Evolutionary conservation across 2,113 vertebrate genomes (phyloP).

Genomic region (Lampris incognitus): DNA sequence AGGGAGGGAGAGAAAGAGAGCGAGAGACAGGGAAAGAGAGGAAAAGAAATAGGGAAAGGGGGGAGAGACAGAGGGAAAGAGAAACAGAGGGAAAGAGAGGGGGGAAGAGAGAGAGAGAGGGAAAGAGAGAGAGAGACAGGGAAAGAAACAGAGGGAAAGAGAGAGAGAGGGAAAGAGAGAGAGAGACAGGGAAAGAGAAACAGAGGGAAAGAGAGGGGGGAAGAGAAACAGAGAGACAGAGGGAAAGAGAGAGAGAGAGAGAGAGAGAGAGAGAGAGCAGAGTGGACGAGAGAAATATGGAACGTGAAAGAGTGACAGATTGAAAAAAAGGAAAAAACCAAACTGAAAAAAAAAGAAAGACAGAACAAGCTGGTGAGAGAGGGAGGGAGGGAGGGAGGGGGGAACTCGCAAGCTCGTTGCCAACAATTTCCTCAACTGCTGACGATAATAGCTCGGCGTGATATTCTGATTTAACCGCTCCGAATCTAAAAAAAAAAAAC

Average conservation of each 20-base stretch:
- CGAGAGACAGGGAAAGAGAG: too few species aligned
- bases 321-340: slow-evolving; percentile 26
- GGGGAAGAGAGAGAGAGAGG: too few species aligned
- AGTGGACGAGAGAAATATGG: slow-evolving; percentile 4
- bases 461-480: slow-evolving; percentile 65
- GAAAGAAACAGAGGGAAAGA: too few species aligned
- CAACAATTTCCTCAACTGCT: slow-evolving; percentile 57
- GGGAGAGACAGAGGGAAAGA: too few species aligned
- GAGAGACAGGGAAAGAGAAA: not conserved
- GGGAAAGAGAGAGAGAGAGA: not conserved
- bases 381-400: not conserved
- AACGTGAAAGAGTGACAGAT: not conserved
- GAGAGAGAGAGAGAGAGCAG: not conserved
- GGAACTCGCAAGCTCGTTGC: slow-evolving; percentile 18
- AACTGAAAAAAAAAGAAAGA: slow-evolving; percentile 19
- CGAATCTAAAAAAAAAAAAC: slow-evolving; percentile 59
- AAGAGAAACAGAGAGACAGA: not conserved
- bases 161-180: too few species aligned
- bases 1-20: slow-evolving; percentile 17
- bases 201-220: not conserved
- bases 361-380: not conserved
- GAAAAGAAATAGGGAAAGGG: too few species aligned
- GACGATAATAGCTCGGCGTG: slow-evolving; percentile 62
- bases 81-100: too few species aligned
- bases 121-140: too few species aligned